A percentile compares a stretch with the other conserved stretches of the same genome.
phyloP scores from a whole-genome alignment of 2,888 invertebrate genomes.

The Agonopterix arenella region DNA sequence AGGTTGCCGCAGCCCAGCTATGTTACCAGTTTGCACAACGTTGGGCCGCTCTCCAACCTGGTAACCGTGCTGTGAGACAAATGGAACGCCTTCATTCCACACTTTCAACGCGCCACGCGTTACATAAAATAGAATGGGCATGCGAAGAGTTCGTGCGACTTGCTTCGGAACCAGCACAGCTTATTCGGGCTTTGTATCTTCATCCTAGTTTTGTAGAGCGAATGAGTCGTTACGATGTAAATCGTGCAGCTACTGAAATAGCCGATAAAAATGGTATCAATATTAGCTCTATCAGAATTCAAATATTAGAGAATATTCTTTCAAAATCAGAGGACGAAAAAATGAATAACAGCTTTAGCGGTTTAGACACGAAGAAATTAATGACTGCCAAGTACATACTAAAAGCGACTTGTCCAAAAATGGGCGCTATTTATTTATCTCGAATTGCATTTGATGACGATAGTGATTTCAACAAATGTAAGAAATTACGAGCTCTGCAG shows the following conservation, averaged over 20 bases:
- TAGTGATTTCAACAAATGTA: slow-evolving; percentile 60
- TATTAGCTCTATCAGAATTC: slow-evolving; percentile 63
- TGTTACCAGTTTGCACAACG: slow-evolving; percentile 72
- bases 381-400: slow-evolving; percentile 68
- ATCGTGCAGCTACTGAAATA: slow-evolving; percentile 66
- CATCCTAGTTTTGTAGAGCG: slow-evolving; percentile 61
- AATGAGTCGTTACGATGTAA: slow-evolving; percentile 59
- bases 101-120: slow-evolving; percentile 63
- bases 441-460: slow-evolving; percentile 68
- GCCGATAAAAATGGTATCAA: slow-evolving; percentile 69
- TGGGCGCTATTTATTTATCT: slow-evolving; percentile 69
- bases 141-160: slow-evolving; percentile 63
- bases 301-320: slow-evolving; percentile 65
- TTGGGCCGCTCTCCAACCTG: slow-evolving; percentile 67
- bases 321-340: slow-evolving; percentile 42
- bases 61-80: slow-evolving; percentile 64
- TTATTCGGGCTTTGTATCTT: slow-evolving; percentile 63
- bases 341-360: slow-evolving; percentile 32
- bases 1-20: slow-evolving; percentile 69
- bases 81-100: slow-evolving; percentile 67
- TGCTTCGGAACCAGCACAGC: slow-evolving; percentile 60
- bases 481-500: slow-evolving; percentile 67
- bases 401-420: slow-evolving; percentile 69
- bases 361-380: slow-evolving; percentile 50
- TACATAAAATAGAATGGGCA: slow-evolving; percentile 68